These are phyloP conservation scores for Cryptus viduatorius DNA, from an alignment of 2,888 invertebrate genomes.

Conservation along the genomic window DNA sequence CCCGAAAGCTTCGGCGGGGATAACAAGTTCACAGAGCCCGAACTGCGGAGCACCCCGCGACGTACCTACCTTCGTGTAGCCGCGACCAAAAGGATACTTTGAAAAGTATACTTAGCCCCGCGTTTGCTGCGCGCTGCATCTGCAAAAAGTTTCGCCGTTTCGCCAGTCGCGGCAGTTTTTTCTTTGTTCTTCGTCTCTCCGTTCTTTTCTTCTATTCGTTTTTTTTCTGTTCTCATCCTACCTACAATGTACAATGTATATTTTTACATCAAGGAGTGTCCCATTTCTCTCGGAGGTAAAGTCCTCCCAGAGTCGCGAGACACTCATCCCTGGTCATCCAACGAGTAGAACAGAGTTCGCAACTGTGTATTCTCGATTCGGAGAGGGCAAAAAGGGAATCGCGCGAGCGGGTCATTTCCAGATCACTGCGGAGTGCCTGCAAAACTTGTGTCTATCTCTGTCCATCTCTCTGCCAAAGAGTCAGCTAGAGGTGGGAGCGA, in stretches of 20 bases:
- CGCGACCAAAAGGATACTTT: slow-evolving; percentile 54
- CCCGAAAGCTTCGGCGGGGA: slow-evolving; percentile 38
- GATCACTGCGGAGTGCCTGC: slow-evolving; percentile 9
- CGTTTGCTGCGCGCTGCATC: slow-evolving; percentile 16
- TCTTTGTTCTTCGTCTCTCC: slow-evolving; percentile 4
- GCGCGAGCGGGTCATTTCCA: slow-evolving; percentile 12
- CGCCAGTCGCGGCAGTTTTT: slow-evolving; percentile 36
- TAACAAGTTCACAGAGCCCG: slow-evolving; percentile 7
- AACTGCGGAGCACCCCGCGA: neutral
- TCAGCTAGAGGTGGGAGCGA: neutral
- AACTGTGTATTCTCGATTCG: neutral
- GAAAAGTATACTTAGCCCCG: slow-evolving; percentile 63
- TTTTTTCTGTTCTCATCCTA: slow-evolving; percentile 8
- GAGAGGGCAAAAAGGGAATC: slow-evolving; percentile 15
- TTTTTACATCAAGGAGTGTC: slow-evolving; percentile 49
- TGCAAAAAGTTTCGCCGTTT: slow-evolving; percentile 59
- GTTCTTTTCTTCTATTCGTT: slow-evolving; percentile 13
- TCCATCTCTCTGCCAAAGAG: neutral
- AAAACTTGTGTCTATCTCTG: neutral
- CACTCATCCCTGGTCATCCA: neutral
- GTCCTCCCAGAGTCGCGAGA: slow-evolving; percentile 14
- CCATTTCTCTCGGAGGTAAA: slow-evolving; percentile 39
- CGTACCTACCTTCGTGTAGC: slow-evolving; percentile 23
- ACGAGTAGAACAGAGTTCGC: neutral
- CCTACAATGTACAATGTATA: slow-evolving; percentile 2